A percentile compares a stretch with the other conserved stretches of the same genome.
phyloP scores from a whole-genome alignment of 2,113 vertebrate species.

The Mus musculus region GRCm39 chr17:46884001-46884500 shows the following conservation, averaged over 20 bases:
- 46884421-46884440: conserved; percentile 86
- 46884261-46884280: neutral
- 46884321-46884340: neutral
- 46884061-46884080: neutral
- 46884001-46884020: neutral
- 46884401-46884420: conserved; percentile 93
- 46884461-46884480: conserved; percentile 94
- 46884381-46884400: conserved; percentile 94
- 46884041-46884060: neutral
- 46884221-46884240: neutral
- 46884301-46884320: too few species aligned
- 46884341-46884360: conserved; percentile 96
- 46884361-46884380: conserved; percentile 92
- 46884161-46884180: neutral
- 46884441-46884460: conserved; percentile 96
- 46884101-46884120: neutral
- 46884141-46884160: neutral
- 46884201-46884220: neutral
- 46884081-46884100: neutral
- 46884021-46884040: neutral
- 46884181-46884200: neutral
- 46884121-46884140: neutral
- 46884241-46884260: neutral
- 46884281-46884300: neutral
- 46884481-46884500: conserved; percentile 93